Conservation (phyloP, 92 coral and sea anemone species). For the Zoanthus solanderi region DNA sequence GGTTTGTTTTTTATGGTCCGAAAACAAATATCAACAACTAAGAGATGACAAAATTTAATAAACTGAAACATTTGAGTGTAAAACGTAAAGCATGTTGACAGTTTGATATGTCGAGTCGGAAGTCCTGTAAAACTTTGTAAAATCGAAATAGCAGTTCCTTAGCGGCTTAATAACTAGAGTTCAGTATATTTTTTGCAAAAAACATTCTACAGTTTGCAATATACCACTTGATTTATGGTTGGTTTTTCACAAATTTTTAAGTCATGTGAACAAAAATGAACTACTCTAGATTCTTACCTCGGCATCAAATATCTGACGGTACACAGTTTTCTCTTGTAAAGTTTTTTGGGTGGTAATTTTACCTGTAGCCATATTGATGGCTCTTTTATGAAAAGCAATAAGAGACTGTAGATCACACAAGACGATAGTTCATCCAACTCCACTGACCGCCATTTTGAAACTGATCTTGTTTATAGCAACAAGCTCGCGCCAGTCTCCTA, state of each 20-base stretch:
- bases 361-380: conserved; percentile 76
- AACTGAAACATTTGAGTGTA: too few relatives aligned
- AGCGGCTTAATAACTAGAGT: too few relatives aligned
- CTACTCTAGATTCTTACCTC: conserved; percentile 68
- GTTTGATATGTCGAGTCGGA: too few relatives aligned
- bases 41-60: too few relatives aligned
- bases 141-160: too few relatives aligned
- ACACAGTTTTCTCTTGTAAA: conserved; percentile 85
- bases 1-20: too few relatives aligned
- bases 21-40: too few relatives aligned
- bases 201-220: background rate
- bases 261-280: too few relatives aligned
- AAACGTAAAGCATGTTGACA: too few relatives aligned
- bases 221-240: background rate
- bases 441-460: conserved; percentile 79
- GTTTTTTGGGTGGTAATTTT: conserved; percentile 74
- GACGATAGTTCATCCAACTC: conserved; percentile 7
- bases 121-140: too few relatives aligned
- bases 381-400: conserved; percentile 5
- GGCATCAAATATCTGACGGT: conserved; percentile 94
- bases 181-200: background rate
- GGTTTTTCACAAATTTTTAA: background rate
- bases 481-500: conserved; percentile 35
- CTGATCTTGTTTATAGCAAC: conserved; percentile 75
- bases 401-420: background rate